These are phyloP conservation scores for Indicator maculatus DNA, from an alignment of 2,113 vertebrate species.

Conservation along the genomic window DNA sequence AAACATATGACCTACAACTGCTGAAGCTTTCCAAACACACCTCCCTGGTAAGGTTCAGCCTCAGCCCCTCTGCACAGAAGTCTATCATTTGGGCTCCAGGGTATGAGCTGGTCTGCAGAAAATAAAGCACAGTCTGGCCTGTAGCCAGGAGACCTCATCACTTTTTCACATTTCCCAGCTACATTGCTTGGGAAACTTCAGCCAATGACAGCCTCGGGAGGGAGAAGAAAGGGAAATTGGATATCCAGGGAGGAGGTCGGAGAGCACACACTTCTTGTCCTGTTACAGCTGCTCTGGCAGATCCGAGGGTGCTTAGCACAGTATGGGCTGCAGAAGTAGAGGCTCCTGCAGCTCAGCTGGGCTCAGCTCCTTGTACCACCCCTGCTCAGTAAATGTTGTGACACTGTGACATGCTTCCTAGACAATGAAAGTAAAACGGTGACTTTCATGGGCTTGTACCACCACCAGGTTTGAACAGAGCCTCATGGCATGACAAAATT, in stretches of 20 bases:
- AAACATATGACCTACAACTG: background rate
- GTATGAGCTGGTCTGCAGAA: background rate
- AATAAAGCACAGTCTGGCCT: background rate
- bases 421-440: background rate
- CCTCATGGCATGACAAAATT: background rate
- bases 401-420: background rate
- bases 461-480: background rate
- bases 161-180: background rate
- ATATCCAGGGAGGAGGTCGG: background rate
- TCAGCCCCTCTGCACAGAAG: background rate
- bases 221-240: rapidly evolving
- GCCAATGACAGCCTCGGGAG: background rate
- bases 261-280: background rate
- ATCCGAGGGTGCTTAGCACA: rapidly evolving
- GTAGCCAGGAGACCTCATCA: background rate
- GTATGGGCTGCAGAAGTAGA: rapidly evolving
- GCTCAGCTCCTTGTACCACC: background rate
- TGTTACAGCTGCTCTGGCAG: background rate
- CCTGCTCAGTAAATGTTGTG: no score
- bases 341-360: background rate
- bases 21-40: background rate
- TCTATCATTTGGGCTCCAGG: background rate
- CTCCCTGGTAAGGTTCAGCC: background rate
- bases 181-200: background rate
- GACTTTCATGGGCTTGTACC: background rate